These are phyloP conservation scores for Astyanax mexicanus DNA, from an alignment of 2,797 vertebrate genomes.

Conservation along the genomic window DNA sequence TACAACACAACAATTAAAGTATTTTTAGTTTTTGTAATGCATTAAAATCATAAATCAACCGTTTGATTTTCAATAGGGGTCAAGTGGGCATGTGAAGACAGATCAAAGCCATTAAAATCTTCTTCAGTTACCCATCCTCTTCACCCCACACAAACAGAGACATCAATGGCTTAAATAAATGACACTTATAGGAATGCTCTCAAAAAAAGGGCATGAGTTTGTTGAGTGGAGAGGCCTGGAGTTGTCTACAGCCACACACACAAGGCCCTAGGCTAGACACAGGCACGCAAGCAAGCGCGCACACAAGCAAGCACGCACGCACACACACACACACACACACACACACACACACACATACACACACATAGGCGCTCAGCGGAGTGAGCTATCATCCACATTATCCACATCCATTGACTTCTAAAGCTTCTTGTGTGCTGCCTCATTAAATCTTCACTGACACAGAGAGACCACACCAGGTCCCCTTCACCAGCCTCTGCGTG, in stretches of 20 bases:
- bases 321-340: constrained; percentile 35
- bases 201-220: constrained; percentile 29
- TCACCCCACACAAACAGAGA: constrained; percentile 49
- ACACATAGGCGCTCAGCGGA: constrained; percentile 43
- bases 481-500: constrained; percentile 40
- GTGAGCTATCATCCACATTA: constrained; percentile 69
- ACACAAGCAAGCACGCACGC: constrained; percentile 60
- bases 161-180: constrained; percentile 54
- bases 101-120: constrained; percentile 41
- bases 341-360: constrained; percentile 43
- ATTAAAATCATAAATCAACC: too few relatives aligned
- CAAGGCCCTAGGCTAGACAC: constrained; percentile 53
- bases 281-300: too few relatives aligned
- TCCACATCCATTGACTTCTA: constrained; percentile 80
- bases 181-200: constrained; percentile 43
- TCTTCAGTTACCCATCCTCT: constrained; percentile 24
- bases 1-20: too few relatives aligned
- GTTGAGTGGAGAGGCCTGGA: constrained; percentile 31
- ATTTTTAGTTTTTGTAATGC: too few relatives aligned
- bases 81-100: constrained; percentile 6
- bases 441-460: constrained; percentile 81
- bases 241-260: constrained; percentile 22
- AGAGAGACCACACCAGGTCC: constrained; percentile 72
- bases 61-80: constrained; percentile 1
- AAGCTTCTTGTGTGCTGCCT: constrained; percentile 77